phyloP scores from a whole-genome alignment of 2,113 vertebrate species.

The Marcusenius ussheri region DNA sequence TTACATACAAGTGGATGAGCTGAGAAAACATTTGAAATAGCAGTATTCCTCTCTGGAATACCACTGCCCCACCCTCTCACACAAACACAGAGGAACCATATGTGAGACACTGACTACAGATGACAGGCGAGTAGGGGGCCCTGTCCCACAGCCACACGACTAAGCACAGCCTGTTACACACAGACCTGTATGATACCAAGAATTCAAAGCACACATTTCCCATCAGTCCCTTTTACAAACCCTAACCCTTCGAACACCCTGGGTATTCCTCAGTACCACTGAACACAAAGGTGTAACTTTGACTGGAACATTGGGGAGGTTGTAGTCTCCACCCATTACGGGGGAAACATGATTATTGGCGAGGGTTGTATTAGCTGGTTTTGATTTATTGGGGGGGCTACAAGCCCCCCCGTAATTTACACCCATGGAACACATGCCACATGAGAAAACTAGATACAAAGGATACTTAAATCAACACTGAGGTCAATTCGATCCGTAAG shows the following conservation, averaged over 20 bases:
- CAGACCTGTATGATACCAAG: neutral
- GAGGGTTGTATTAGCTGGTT: too few species aligned
- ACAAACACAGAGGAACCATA: neutral
- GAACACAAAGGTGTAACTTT: neutral
- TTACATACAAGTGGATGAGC: neutral
- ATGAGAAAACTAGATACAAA: neutral
- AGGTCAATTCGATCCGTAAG: too few species aligned
- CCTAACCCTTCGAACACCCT: neutral
- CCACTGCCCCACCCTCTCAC: neutral
- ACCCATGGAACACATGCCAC: neutral
- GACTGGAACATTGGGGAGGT: too few species aligned
- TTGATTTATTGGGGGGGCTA: too few species aligned
- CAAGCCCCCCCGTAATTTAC: too few species aligned
- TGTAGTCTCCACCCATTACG: too few species aligned
- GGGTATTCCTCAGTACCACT: neutral
- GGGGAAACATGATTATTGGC: too few species aligned
- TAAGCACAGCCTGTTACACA: neutral
- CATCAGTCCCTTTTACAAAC: neutral
- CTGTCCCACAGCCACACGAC: neutral
- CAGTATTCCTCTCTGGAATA: neutral
- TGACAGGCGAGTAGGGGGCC: neutral
- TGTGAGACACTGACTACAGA: neutral
- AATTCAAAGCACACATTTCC: neutral
- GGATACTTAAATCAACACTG: neutral
- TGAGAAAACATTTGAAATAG: neutral